phyloP scores from a whole-genome alignment of 2,797 vertebrate species.

The Setipinna tenuifilis region DNA sequence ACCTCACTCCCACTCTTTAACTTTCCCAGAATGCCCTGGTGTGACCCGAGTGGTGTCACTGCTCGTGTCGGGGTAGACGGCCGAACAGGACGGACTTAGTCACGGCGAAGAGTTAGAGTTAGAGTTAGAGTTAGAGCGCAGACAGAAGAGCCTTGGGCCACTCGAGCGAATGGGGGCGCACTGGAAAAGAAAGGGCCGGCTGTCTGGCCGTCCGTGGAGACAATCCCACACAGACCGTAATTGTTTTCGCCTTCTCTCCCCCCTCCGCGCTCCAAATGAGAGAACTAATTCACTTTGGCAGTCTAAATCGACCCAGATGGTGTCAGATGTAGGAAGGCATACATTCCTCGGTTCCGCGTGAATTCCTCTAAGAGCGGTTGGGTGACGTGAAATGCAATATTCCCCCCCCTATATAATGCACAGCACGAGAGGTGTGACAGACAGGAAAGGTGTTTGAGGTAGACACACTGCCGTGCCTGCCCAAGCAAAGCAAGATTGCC shows the following conservation, averaged over 20 bases:
- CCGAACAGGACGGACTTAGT: no score
- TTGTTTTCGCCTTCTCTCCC: not conserved
- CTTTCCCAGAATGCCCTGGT: not conserved
- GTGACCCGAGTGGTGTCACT: no score
- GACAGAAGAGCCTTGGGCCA: no score
- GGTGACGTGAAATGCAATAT: constrained; percentile 17
- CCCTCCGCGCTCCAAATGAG: constrained; percentile 16
- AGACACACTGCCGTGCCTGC: not conserved
- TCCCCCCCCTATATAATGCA: not conserved
- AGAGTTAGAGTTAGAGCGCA: no score
- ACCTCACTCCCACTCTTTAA: not conserved
- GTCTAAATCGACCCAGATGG: constrained; percentile 52
- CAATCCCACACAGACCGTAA: constrained; percentile 20
- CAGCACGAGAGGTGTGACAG: not conserved
- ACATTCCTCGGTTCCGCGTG: constrained; percentile 11
- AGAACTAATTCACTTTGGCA: constrained; percentile 43
- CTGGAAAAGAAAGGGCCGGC: constrained; percentile 3
- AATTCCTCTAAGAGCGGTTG: not conserved
- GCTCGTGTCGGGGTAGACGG: no score
- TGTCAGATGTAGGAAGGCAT: constrained; percentile 34
- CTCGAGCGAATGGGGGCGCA: no score
- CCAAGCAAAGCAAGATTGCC: not conserved
- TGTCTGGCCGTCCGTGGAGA: not conserved
- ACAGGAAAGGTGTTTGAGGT: constrained; percentile 17
- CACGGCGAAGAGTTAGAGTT: no score